These are phyloP conservation scores for Xestia rhomboidea DNA, from an alignment of 2,888 invertebrate genomes.

Conservation along the genomic window DNA sequence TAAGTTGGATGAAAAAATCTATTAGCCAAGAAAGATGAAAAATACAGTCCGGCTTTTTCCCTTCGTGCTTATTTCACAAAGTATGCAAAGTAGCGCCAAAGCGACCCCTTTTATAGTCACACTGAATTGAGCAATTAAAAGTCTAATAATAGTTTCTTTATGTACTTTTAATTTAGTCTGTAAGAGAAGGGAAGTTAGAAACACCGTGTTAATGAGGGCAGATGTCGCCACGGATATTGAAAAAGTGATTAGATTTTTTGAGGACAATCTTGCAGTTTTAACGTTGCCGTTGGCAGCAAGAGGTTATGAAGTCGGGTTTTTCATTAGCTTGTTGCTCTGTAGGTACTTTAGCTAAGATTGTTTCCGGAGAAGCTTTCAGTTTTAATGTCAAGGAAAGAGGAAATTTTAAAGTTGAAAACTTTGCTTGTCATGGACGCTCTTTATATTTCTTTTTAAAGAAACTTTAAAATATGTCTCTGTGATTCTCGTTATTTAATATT, in stretches of 20 bases:
- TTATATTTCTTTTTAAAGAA: neutral
- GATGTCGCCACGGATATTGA: constrained; percentile 38
- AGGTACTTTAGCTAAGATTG: constrained; percentile 33
- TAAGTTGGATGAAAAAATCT: constrained; percentile 78
- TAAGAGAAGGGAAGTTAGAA: constrained; percentile 35
- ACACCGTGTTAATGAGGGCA: constrained; percentile 41
- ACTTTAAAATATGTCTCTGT: neutral
- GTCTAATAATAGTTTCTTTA: constrained; percentile 64
- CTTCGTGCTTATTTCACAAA: constrained; percentile 68
- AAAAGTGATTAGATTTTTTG: constrained; percentile 53
- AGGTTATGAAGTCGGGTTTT: constrained; percentile 15
- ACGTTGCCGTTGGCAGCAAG: neutral
- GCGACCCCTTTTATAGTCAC: constrained; percentile 60
- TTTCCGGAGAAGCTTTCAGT: constrained; percentile 29
- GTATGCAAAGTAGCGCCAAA: constrained; percentile 67
- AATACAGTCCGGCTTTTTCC: constrained; percentile 67
- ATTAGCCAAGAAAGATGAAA: constrained; percentile 76
- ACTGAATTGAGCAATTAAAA: constrained; percentile 67
- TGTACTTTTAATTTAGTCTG: constrained; percentile 60
- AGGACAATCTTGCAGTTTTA: constrained; percentile 11
- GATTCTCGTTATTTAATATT: neutral
- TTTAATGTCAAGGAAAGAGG: constrained; percentile 23
- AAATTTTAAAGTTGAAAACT: constrained; percentile 13
- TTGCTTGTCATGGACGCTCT: neutral
- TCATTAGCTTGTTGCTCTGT: constrained; percentile 46